Base-by-base conservation (phyloP, 1,140 invertebrate genomes). In the Aethina tumida region DNA sequence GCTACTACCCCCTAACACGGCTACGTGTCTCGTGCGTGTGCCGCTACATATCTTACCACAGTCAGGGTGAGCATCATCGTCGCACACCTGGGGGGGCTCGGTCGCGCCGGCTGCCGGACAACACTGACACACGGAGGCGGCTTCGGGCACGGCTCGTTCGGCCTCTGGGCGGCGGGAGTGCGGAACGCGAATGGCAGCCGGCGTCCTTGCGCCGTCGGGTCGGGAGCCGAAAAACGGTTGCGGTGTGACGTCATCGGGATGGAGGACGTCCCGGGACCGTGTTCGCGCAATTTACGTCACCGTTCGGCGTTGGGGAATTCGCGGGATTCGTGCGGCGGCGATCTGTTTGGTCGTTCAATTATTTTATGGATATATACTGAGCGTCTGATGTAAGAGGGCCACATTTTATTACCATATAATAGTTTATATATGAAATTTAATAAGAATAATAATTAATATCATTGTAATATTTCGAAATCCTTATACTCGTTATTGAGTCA, bases 31-130 rank as follows among this genome's bases (percentile, higher is more conserved):
- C 14, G n/a, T 26, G 13, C 34, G 29, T 39, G 19, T n/a, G n/a
- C n/a, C n/a, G n/a, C n/a, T n/a, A n/a, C n/a, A n/a, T n/a, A 29
- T 48, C 49, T 51, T 44, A 51, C 49, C 45, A 47, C 45, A 16
- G 45, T 36, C 49, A 51, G 41, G 16, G 49, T 49, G 16, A 51
- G 36, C 49, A 51, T 51, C 49, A 51, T 51, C 42, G 49, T 34
- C 9, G 10, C 9, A 27, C 8, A 7, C 33, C 32, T 18, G 18
- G 32, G 15, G 27, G 12, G 2, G 4, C 17, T 10, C 12, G 18
- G 16, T 34, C 32, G 10, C 21, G 21, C n/a, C 35, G 35, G 15
- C 21, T 4, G n/a, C 14, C 16, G n/a, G 10, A 19, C 6, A 19
- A n/a, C 32, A 19, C 24, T 13, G 24, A 10, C 24, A 10, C 14